Evolutionary conservation across 2,797 vertebrate genomes (phyloP).

Genomic region (Sebastes wilsoni): DNA sequence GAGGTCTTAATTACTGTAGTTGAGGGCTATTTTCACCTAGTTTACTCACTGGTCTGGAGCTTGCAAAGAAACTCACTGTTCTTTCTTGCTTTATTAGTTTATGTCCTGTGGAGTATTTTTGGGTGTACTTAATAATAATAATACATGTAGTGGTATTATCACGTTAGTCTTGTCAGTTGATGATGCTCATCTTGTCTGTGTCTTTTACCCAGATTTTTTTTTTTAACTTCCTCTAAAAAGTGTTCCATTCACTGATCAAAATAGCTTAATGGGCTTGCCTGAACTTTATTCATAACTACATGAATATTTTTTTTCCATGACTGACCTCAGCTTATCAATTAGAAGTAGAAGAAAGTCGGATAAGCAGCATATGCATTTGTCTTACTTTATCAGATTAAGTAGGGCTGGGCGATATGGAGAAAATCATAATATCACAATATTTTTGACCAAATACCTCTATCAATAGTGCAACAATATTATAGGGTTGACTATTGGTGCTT

Average conservation of each 20-base stretch:
- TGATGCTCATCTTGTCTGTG: neutral
- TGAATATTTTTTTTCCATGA: neutral
- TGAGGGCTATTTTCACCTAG: conserved; percentile 45
- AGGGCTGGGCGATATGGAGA: too few relatives aligned
- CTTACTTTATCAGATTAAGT: neutral
- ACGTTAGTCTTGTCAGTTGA: conserved; percentile 1
- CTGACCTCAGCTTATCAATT: conserved; percentile 13
- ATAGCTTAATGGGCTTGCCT: neutral
- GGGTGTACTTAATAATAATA: conserved; percentile 11
- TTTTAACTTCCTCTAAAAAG: neutral
- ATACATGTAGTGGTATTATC: neutral
- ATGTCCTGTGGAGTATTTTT: conserved; percentile 50
- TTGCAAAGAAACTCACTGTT: conserved; percentile 50
- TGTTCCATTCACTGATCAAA: neutral
- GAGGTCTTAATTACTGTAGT: conserved; percentile 35
- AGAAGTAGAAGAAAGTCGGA: neutral
- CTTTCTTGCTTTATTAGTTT: conserved; percentile 43
- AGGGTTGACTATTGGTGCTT: too few relatives aligned
- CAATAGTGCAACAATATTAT: too few relatives aligned
- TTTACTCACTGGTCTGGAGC: conserved; percentile 10
- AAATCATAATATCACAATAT: too few relatives aligned
- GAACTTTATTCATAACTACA: neutral
- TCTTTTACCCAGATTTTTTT: neutral
- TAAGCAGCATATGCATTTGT: neutral
- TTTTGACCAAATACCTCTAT: too few relatives aligned